Conservation (phyloP, 2,888 invertebrate species). For the Trachelus iudaicus region DNA sequence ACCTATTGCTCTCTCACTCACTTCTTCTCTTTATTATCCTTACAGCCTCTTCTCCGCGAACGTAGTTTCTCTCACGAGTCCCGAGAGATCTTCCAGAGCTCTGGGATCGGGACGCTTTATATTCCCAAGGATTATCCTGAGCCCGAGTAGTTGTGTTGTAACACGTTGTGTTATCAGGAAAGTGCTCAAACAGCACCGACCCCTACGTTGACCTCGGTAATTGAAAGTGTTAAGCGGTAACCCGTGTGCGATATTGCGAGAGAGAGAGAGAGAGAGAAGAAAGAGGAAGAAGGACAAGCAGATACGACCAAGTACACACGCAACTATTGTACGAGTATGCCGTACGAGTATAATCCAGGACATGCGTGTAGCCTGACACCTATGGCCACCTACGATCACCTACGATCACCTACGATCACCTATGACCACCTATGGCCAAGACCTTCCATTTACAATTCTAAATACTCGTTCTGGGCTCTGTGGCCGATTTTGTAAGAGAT, state of each 20-base stretch:
- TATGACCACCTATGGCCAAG: background rate
- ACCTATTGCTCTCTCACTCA: background rate
- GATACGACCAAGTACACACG: background rate
- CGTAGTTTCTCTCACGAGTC: background rate
- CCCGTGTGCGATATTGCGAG: background rate
- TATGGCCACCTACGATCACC: too few relatives aligned
- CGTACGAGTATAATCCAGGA: background rate
- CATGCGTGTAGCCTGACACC: background rate
- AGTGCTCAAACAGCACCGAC: constrained; percentile 36
- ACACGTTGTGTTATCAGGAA: background rate
- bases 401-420: too few relatives aligned
- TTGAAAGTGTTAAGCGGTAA: constrained; percentile 40
- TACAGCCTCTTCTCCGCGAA: background rate
- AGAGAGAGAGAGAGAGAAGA: background rate
- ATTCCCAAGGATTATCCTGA: background rate
- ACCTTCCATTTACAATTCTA: background rate
- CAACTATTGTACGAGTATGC: background rate
- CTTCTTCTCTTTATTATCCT: background rate
- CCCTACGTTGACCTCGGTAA: constrained; percentile 39
- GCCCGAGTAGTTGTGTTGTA: background rate
- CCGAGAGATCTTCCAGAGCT: background rate
- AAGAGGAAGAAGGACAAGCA: background rate
- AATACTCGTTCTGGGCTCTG: background rate
- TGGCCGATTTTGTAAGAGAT: background rate
- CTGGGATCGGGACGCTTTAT: background rate